Percentiles rank a stretch among this genome's conserved stretches.
phyloP scores from a whole-genome alignment of 2,797 vertebrate species.

The Sitta carolinensis region DNA sequence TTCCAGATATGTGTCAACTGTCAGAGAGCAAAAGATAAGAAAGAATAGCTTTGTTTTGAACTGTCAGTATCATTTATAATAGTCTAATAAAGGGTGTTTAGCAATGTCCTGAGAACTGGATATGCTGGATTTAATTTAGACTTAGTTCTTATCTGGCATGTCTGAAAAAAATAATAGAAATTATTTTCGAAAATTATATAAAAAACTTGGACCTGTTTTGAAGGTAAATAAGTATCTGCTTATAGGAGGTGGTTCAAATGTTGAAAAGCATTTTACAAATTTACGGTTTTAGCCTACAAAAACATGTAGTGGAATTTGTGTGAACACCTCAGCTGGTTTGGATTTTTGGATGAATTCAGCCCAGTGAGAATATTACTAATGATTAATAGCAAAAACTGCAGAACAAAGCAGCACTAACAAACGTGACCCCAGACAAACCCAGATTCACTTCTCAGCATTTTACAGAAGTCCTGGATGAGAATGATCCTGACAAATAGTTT shows the following conservation, averaged over 20 bases:
- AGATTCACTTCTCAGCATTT: background rate
- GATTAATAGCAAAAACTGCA: background rate
- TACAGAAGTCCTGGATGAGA: background rate
- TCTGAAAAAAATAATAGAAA: background rate
- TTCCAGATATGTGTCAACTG: background rate
- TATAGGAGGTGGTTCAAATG: background rate
- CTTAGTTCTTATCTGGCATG: background rate
- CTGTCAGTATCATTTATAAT: background rate
- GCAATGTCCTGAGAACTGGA: background rate
- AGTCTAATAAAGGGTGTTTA: background rate
- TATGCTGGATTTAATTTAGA: background rate
- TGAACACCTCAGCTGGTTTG: background rate
- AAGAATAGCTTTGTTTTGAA: background rate
- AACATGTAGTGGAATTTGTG: background rate
- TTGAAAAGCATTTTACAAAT: background rate
- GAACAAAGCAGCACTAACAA: background rate
- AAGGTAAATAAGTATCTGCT: background rate
- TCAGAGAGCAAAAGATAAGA: background rate
- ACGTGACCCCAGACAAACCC: background rate
- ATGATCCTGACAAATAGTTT: background rate
- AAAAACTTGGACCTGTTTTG: background rate
- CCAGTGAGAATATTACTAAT: background rate
- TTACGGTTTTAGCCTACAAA: background rate
- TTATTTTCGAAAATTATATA: accelerated
- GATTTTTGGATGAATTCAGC: background rate